These are phyloP conservation scores for Patiria miniata DNA, from an alignment of 35 echinoderm and acorn worm species.

Conservation along the genomic window DNA sequence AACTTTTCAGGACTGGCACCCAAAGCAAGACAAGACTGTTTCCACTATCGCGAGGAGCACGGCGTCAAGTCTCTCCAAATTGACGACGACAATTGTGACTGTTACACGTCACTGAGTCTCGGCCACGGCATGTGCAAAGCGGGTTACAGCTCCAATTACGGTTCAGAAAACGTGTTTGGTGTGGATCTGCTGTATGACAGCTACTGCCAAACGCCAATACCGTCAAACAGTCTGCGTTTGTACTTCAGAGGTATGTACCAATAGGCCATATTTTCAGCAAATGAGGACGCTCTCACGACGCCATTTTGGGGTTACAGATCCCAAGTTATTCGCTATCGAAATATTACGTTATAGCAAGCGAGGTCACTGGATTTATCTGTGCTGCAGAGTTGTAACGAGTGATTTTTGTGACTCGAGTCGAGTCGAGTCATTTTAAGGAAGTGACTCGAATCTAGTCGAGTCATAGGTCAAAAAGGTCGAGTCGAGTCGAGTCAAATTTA, in stretches of 20 bases:
- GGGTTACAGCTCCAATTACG: neutral
- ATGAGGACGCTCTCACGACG: too few relatives aligned
- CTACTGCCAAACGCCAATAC: neutral
- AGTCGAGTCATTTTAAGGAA: too few relatives aligned
- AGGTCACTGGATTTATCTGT: too few relatives aligned
- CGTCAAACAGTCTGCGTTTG: neutral
- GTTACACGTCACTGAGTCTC: neutral
- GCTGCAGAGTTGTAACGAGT: too few relatives aligned
- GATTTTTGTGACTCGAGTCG: too few relatives aligned
- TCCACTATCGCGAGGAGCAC: neutral
- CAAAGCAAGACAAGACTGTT: neutral
- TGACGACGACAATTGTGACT: slow-evolving; percentile 13
- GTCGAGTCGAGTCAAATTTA: too few relatives aligned
- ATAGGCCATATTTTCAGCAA: too few relatives aligned
- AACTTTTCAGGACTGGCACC: neutral
- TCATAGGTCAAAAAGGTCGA: too few relatives aligned
- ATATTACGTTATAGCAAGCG: too few relatives aligned
- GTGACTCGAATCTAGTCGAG: too few relatives aligned
- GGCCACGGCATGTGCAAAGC: neutral
- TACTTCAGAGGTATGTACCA: slow-evolving; percentile 13
- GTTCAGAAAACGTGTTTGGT: neutral
- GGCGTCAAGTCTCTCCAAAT: neutral
- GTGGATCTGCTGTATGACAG: neutral
- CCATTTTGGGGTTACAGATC: too few relatives aligned
- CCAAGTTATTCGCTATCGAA: too few relatives aligned